phyloP scores from a whole-genome alignment of 2,113 vertebrate genomes.

The Mastomys coucha region DNA sequence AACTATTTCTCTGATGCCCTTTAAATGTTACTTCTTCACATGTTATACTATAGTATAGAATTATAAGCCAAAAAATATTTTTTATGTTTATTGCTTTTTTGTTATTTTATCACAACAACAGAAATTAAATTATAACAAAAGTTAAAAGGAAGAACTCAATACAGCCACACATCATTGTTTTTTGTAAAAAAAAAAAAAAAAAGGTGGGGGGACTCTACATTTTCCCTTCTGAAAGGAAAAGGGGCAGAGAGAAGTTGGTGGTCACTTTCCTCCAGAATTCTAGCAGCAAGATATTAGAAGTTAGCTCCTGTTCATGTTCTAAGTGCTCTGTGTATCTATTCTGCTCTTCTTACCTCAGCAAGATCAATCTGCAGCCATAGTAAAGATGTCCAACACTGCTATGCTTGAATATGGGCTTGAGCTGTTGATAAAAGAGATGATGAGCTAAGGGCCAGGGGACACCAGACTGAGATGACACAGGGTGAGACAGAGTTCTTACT shows the following conservation, averaged over 20 bases:
- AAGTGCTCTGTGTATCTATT: neutral
- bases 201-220: neutral
- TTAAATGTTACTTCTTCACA: neutral
- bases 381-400: slow-evolving; percentile 1
- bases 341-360: slow-evolving; percentile 3
- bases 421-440: neutral
- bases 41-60: neutral
- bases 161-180: neutral
- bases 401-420: neutral
- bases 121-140: neutral
- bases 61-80: neutral
- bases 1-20: neutral
- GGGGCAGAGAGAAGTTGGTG: neutral
- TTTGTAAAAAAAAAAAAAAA: no score
- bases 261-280: neutral
- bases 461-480: neutral
- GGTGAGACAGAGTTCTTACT: slow-evolving; percentile 57
- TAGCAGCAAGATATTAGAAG: no score
- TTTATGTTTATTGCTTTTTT: no score
- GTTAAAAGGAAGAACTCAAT: neutral
- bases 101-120: neutral
- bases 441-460: no score
- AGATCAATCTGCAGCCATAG: neutral
- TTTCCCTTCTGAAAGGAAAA: neutral
- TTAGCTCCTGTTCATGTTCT: neutral